A percentile compares a stretch with the other conserved stretches of the same genome.
Evolutionary conservation across 2,888 invertebrate species (phyloP).

Genomic region (Argyresthia goedartella): DNA sequence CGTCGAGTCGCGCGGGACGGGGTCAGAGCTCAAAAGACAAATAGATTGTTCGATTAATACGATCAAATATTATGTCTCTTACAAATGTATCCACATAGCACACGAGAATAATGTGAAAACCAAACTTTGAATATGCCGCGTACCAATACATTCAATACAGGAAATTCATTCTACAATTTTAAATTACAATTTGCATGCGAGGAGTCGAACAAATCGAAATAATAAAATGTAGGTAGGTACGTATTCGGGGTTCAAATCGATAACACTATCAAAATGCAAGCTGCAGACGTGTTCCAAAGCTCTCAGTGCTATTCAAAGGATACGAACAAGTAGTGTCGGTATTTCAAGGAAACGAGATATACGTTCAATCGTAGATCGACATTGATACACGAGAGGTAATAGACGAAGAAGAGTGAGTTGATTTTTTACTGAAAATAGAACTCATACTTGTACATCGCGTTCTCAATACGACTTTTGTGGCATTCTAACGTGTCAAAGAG

Average conservation of each 20-base stretch:
- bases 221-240: constrained; percentile 24
- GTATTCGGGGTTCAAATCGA: constrained; percentile 53
- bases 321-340: constrained; percentile 13
- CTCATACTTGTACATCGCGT: too few relatives aligned
- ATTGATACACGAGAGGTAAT: background rate
- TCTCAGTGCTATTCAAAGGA: constrained; percentile 38
- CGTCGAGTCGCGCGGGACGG: constrained; percentile 57
- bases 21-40: constrained; percentile 66
- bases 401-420: too few relatives aligned
- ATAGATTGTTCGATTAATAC: constrained; percentile 31
- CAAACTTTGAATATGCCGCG: background rate
- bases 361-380: constrained; percentile 21
- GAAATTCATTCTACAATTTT: background rate
- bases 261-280: constrained; percentile 57
- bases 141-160: background rate
- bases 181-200: background rate
- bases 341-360: constrained; percentile 40
- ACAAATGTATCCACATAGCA: background rate
- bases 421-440: too few relatives aligned
- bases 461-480: too few relatives aligned
- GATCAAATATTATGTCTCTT: constrained; percentile 51
- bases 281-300: constrained; percentile 38
- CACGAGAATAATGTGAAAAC: background rate
- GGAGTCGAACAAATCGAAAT: constrained; percentile 15
- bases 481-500: too few relatives aligned